These are phyloP conservation scores for Drosophila mayaguana DNA, from an alignment of 2,888 invertebrate species.

Conservation along the genomic window DNA sequence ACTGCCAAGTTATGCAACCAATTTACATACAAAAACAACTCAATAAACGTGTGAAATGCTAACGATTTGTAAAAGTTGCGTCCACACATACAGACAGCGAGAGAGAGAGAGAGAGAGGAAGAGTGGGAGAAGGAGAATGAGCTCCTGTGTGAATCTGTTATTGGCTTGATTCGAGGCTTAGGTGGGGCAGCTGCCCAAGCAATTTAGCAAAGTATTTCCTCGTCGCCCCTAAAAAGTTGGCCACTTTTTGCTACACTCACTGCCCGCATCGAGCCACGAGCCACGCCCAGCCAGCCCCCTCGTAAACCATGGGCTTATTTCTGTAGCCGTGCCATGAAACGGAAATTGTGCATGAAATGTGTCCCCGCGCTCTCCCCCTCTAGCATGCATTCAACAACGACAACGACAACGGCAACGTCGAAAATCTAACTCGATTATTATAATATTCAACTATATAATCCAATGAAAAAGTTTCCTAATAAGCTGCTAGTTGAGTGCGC, in stretches of 20 bases:
- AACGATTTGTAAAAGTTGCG: conserved; percentile 79
- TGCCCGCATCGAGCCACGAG: conserved; percentile 16
- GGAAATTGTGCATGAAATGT: conserved; percentile 77
- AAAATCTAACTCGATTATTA: conserved; percentile 76
- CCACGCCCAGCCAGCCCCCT: conserved; percentile 15
- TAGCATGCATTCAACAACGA: conserved; percentile 18
- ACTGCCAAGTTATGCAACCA: conserved; percentile 73
- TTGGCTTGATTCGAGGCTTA: conserved; percentile 34
- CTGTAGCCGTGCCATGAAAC: conserved; percentile 61
- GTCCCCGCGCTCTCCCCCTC: conserved; percentile 10
- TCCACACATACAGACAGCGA: conserved; percentile 17
- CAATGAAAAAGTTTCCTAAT: conserved; percentile 77
- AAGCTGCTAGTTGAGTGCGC: conserved; percentile 75
- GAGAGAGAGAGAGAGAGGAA: no score
- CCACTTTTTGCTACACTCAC: conserved; percentile 69
- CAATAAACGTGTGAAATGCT: conserved; percentile 81
- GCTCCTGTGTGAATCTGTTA: conserved; percentile 39
- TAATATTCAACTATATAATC: conserved; percentile 78
- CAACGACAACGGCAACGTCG: conserved; percentile 7
- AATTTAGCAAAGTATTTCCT: conserved; percentile 80
- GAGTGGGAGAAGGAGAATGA: no score
- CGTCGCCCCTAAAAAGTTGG: conserved; percentile 70
- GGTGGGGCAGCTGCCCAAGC: conserved; percentile 54
- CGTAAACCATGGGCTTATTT: conserved; percentile 74
- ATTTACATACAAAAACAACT: conserved; percentile 81